phyloP scores from a whole-genome alignment of 2,888 invertebrate species.

The Lottia scabra region DNA sequence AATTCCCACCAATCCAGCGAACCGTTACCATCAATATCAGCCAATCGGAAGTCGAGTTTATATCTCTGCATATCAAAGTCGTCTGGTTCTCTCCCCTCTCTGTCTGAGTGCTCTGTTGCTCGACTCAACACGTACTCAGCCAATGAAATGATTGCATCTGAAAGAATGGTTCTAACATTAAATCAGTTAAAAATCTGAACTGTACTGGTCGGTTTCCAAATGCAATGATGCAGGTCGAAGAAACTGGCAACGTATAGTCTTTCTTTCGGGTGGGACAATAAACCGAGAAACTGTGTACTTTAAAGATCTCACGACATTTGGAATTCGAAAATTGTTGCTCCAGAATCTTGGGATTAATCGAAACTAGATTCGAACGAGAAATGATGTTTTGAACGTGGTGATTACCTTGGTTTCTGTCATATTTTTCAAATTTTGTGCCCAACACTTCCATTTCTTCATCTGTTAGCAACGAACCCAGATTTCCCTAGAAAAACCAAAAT shows the following conservation, averaged over 20 bases:
- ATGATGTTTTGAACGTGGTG: too few species aligned
- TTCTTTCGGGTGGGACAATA: too few species aligned
- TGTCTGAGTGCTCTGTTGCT: slow-evolving; percentile 7
- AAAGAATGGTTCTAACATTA: neutral
- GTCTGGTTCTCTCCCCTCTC: neutral
- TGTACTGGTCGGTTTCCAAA: too few species aligned
- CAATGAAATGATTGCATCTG: slow-evolving; percentile 33
- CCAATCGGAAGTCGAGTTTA: slow-evolving; percentile 34
- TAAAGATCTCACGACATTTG: too few species aligned
- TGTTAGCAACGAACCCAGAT: slow-evolving; percentile 30
- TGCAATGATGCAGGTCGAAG: too few species aligned
- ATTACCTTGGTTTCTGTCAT: slow-evolving; percentile 37
- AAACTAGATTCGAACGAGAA: too few species aligned
- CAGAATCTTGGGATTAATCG: too few species aligned
- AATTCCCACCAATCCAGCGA: slow-evolving; percentile 54
- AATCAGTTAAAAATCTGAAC: too few species aligned
- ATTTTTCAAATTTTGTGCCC: slow-evolving; percentile 36
- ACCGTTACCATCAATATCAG: slow-evolving; percentile 46
- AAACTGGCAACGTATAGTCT: too few species aligned
- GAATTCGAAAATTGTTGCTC: too few species aligned
- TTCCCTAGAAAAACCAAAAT: slow-evolving; percentile 25
- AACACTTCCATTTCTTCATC: slow-evolving; percentile 34
- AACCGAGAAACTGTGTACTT: too few species aligned
- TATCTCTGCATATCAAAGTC: slow-evolving; percentile 30
- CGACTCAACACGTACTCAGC: slow-evolving; percentile 29